Evolutionary conservation across 2,113 vertebrate genomes (phyloP).

Genomic region (Copsychus sechellarum): DNA sequence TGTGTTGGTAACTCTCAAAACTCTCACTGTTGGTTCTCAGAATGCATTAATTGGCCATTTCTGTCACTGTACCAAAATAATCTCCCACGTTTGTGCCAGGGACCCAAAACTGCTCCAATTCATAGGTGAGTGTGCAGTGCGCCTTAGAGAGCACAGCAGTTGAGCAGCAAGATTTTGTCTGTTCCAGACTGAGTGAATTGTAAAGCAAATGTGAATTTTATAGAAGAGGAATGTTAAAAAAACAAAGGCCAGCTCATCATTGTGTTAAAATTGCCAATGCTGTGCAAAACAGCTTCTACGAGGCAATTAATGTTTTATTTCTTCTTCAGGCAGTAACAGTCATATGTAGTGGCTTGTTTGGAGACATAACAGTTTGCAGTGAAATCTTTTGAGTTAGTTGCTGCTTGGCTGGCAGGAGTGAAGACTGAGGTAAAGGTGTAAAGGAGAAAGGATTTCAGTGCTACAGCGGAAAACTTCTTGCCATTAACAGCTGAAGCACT

Average conservation of each 20-base stretch:
- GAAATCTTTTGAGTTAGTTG: background rate
- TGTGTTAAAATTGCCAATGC: background rate
- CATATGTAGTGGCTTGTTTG: background rate
- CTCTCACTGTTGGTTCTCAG: background rate
- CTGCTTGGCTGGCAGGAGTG: background rate
- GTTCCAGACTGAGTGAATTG: background rate
- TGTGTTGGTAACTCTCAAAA: background rate
- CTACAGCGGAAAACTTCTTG: background rate
- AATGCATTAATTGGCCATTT: background rate
- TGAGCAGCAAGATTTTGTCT: background rate
- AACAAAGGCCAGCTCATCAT: background rate
- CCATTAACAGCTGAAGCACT: background rate
- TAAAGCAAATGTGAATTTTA: background rate
- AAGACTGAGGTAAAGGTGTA: background rate
- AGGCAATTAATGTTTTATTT: background rate
- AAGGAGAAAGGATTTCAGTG: background rate
- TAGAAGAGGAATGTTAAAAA: background rate
- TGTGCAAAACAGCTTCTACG: accelerated
- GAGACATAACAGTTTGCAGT: background rate
- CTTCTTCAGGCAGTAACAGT: background rate
- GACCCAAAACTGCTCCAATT: background rate
- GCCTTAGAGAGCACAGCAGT: background rate
- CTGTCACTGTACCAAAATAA: background rate
- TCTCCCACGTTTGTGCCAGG: background rate
- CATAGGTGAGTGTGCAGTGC: background rate